These are phyloP conservation scores for Bolborhynchus lineola DNA, from an alignment of 2,113 vertebrate genomes.

Conservation along the genomic window DNA sequence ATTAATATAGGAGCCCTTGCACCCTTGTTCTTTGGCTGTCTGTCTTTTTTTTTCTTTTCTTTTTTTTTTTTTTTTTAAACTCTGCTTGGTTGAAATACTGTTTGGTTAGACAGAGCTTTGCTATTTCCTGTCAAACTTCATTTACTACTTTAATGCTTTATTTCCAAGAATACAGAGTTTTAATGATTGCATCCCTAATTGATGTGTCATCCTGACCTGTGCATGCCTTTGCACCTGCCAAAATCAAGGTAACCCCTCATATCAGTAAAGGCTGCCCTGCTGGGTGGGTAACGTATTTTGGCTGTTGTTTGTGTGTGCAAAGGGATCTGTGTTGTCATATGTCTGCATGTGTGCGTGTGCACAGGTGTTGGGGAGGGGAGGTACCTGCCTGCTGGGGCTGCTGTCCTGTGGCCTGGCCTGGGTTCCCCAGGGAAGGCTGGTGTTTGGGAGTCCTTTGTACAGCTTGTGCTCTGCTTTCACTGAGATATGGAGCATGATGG, in stretches of 20 bases:
- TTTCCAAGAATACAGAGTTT: too few species aligned
- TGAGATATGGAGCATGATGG: rapidly evolving
- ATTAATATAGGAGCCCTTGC: too few species aligned
- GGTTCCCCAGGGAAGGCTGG: background rate
- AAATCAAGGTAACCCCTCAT: rapidly evolving
- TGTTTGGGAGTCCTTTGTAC: rapidly evolving
- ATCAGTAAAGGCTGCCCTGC: background rate
- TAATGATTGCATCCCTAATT: too few species aligned
- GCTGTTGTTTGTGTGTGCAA: background rate
- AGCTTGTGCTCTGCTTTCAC: background rate
- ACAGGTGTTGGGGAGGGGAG: background rate
- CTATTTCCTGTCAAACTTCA: too few species aligned
- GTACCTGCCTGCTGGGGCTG: background rate
- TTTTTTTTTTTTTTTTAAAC: too few species aligned
- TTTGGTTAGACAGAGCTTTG: too few species aligned
- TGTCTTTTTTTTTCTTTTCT: too few species aligned
- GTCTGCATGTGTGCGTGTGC: rapidly evolving
- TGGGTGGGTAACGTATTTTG: rapidly evolving
- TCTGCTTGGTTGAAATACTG: too few species aligned
- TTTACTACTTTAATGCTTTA: too few species aligned
- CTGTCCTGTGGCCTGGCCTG: background rate
- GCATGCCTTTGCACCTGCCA: background rate
- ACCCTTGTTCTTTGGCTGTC: too few species aligned
- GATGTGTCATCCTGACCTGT: too few species aligned
- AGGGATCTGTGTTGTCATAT: rapidly evolving